Evolutionary conservation across 2,888 invertebrate genomes (phyloP).

Genomic region (Drosophila falleni): DNA sequence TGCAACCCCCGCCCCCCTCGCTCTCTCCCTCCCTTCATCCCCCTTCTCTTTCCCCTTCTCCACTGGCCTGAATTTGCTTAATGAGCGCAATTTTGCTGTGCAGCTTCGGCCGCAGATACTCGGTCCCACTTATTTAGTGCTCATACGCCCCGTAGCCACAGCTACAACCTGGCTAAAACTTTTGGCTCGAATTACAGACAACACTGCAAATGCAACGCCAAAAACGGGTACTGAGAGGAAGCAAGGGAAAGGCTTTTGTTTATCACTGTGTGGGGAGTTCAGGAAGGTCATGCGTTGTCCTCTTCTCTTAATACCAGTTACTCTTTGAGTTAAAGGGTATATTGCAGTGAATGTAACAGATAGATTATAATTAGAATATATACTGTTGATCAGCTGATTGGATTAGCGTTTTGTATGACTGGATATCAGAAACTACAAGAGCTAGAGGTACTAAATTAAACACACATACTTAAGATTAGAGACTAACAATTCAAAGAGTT

Average conservation of each 20-base stretch:
- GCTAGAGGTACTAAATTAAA: not conserved
- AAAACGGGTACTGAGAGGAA: not conserved
- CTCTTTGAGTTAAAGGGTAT: not conserved
- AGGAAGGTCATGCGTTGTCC: slow-evolving; percentile 20
- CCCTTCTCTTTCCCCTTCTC: not conserved
- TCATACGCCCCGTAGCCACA: slow-evolving; percentile 68
- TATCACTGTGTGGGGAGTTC: slow-evolving; percentile 13
- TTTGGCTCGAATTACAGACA: slow-evolving; percentile 39
- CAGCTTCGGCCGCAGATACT: slow-evolving; percentile 53
- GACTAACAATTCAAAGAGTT: not conserved
- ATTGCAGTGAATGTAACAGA: not conserved
- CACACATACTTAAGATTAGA: too few species aligned
- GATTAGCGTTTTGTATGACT: too few species aligned
- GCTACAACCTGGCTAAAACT: slow-evolving; percentile 17
- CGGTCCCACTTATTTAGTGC: slow-evolving; percentile 73
- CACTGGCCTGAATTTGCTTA: slow-evolving; percentile 72
- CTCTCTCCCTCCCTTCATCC: not conserved
- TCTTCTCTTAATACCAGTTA: not conserved
- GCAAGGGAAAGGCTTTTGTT: slow-evolving; percentile 22
- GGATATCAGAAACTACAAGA: not conserved
- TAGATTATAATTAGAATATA: not conserved
- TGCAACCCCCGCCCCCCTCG: slow-evolving; percentile 14
- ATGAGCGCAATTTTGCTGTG: slow-evolving; percentile 70
- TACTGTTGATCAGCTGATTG: not conserved
- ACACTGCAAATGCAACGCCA: slow-evolving; percentile 2